These are phyloP conservation scores for Atlantisia rogersi DNA, from an alignment of 2,113 vertebrate species.

Conservation along the genomic window DNA sequence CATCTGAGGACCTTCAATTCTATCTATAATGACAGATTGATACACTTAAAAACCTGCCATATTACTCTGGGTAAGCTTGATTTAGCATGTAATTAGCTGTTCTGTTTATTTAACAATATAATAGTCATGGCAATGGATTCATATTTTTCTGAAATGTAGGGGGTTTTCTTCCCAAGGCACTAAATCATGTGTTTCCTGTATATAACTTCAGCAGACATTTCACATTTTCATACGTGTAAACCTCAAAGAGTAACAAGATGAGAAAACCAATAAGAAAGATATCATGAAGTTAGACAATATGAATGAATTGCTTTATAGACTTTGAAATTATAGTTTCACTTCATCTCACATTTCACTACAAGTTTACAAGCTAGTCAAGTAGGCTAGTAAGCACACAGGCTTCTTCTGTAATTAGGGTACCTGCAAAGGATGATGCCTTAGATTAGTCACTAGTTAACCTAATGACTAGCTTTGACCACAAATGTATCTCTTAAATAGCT, in stretches of 20 bases:
- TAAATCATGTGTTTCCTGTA: not conserved
- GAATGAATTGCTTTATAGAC: not conserved
- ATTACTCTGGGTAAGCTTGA: not conserved
- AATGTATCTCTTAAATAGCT: not conserved
- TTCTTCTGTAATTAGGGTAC: not conserved
- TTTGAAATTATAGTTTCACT: not conserved
- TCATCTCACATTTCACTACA: not conserved
- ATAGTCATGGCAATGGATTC: not conserved
- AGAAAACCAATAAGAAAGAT: not conserved
- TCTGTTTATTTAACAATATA: not conserved
- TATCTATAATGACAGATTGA: not conserved
- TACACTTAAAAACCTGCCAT: not conserved
- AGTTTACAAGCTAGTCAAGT: not conserved
- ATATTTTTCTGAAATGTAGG: not conserved
- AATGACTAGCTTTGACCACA: not conserved
- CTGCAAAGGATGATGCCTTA: not conserved
- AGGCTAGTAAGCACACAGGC: not conserved
- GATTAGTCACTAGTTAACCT: not conserved
- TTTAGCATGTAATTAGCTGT: not conserved
- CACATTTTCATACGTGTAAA: not conserved
- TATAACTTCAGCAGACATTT: not conserved
- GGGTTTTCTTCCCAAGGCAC: accelerated
- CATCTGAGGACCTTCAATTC: not conserved
- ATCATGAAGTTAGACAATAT: not conserved
- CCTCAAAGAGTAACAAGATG: not conserved